These are phyloP conservation scores for Adelognathus sp. DNA, from an alignment of 2,888 invertebrate genomes.

Conservation along the genomic window DNA sequence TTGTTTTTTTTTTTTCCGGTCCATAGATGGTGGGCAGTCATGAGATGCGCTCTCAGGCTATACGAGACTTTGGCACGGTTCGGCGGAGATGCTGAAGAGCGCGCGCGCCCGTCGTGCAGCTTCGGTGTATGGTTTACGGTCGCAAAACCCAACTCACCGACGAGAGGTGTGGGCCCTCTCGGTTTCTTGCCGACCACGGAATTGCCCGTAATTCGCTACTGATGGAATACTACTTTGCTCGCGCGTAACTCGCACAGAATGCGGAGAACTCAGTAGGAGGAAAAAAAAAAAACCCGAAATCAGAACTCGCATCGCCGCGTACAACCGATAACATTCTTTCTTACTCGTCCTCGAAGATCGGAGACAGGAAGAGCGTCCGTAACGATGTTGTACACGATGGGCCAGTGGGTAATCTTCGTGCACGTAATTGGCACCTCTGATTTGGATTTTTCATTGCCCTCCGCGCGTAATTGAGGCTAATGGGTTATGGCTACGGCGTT, in stretches of 20 bases:
- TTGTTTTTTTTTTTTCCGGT: too few relatives aligned
- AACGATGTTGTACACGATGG: slow-evolving; percentile 21
- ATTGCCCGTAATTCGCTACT: slow-evolving; percentile 63
- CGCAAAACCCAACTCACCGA: slow-evolving; percentile 59
- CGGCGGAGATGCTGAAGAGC: neutral
- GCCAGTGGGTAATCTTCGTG: neutral
- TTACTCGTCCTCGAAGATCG: neutral
- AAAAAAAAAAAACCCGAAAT: slow-evolving; percentile 31
- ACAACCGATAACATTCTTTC: slow-evolving; percentile 12
- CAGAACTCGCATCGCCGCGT: neutral
- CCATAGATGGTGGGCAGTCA: slow-evolving; percentile 47
- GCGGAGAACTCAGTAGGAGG: neutral
- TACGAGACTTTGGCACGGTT: neutral
- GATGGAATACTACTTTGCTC: slow-evolving; percentile 64
- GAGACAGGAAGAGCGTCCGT: neutral
- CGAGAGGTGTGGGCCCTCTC: slow-evolving; percentile 11
- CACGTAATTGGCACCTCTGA: neutral
- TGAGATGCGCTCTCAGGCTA: neutral
- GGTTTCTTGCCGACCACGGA: slow-evolving; percentile 34
- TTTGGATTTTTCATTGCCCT: neutral
- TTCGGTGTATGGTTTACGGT: slow-evolving; percentile 55
- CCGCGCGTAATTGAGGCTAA: neutral
- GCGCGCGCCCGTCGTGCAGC: slow-evolving; percentile 21
- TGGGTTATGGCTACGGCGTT: neutral
- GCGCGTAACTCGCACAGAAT: slow-evolving; percentile 54